A percentile compares a stretch with the other conserved stretches of the same genome.
These are phyloP conservation scores for Augochlorella aurata DNA, from an alignment of 2,888 invertebrate genomes.

Conservation along the genomic window DNA sequence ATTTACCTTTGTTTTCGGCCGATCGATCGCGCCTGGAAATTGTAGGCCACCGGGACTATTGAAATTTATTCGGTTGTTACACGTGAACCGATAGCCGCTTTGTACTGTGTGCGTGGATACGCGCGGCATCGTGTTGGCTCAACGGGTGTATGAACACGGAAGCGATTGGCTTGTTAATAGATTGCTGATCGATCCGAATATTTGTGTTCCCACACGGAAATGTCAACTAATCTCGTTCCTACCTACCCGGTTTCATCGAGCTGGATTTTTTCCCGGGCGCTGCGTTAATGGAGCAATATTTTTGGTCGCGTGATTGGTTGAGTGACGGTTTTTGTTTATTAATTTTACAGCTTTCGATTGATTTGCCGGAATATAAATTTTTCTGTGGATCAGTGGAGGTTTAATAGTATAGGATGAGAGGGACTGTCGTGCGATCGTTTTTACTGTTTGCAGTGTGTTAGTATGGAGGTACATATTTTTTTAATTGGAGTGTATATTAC, in stretches of 20 bases:
- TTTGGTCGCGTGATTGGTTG: too few relatives aligned
- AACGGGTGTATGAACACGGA: not conserved
- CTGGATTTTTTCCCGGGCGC: not conserved
- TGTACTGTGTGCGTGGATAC: not conserved
- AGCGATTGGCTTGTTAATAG: slow-evolving; percentile 12
- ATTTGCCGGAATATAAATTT: too few relatives aligned
- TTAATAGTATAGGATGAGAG: too few relatives aligned
- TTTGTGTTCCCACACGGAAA: not conserved
- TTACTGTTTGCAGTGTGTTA: too few relatives aligned
- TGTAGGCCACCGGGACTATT: slow-evolving; percentile 17
- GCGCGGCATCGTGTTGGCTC: not conserved
- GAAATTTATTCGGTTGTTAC: slow-evolving; percentile 17
- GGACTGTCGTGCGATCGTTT: too few relatives aligned
- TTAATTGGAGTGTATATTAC: too few relatives aligned
- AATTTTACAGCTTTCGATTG: too few relatives aligned
- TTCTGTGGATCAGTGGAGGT: too few relatives aligned
- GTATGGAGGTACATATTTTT: too few relatives aligned
- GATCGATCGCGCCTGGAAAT: slow-evolving; percentile 20
- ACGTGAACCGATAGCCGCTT: not conserved
- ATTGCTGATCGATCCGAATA: not conserved
- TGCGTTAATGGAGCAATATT: too few relatives aligned
- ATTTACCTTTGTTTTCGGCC: slow-evolving; percentile 22
- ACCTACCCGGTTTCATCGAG: not conserved
- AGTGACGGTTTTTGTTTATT: too few relatives aligned
- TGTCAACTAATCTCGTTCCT: not conserved